Evolutionary conservation across 1,140 invertebrate genomes (phyloP), one percentile per base, ranked within the genome.

Genomic region (Lamellibrachia luymesi): DNA sequence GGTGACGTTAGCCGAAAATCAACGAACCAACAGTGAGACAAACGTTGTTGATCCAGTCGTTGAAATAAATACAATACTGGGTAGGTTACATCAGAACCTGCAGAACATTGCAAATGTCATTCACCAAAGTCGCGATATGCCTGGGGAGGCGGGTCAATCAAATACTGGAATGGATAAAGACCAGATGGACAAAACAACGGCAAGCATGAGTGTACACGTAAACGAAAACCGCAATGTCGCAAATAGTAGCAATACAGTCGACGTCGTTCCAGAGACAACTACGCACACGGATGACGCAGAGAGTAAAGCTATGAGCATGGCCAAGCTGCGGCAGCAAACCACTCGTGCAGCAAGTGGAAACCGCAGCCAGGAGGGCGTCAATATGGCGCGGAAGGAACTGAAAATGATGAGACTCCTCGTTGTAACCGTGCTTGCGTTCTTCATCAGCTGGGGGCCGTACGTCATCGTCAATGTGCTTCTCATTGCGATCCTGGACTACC

Each of bases 381-480:
- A 91, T 13, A n/a, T 10, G 52, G 89, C 13, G 51, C 22, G 17
- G 90, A n/a, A 90, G 90, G 8, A 92, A n/a, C 49, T 89, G 38
- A 94, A 93, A 90, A 94, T 93, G n/a, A 92, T 94, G 1, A 94
- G 93, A 64, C 91, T 94, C 38, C 80, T 94, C 7, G 93, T 90
- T 4, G 92, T 94, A 6, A 94, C 94, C 0, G 90, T 93, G 0
- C 56, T 92, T 7, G 91, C 93, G 25, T 94, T 93, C 91, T 94
- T 94, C 91, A 90, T 94, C 13, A 92, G 80, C 8, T 94, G 94
- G 94, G 94, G 94, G 13, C 94, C 94, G 10, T 94, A 94, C 91
- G 93, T 94, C 0, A 0, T 56, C 7, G 50, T 49, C 50, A 51
- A 50, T 13, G 50, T 92, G n/a, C 5, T 56, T 27, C 27, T 50